These are phyloP conservation scores for Ciconia nigra DNA, from an alignment of 2,797 vertebrate genomes.

Conservation along the genomic window DNA sequence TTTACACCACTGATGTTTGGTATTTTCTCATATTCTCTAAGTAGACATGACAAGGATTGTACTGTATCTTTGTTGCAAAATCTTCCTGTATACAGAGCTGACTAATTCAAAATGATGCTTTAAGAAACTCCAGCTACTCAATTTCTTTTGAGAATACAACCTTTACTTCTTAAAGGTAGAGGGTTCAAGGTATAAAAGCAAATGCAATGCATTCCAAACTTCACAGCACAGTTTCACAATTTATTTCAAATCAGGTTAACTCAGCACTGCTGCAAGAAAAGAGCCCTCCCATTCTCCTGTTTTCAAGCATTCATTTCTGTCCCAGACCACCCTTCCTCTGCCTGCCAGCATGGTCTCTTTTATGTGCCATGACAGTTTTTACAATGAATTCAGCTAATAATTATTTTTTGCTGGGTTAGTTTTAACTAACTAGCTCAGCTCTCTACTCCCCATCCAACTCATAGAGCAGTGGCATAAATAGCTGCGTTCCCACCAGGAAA, in stretches of 20 bases:
- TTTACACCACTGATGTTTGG: neutral
- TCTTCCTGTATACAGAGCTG: neutral
- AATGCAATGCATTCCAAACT: neutral
- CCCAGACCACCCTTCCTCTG: neutral
- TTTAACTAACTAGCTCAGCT: neutral
- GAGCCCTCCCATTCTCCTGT: neutral
- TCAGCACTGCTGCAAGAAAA: neutral
- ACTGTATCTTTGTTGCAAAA: neutral
- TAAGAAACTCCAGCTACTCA: neutral
- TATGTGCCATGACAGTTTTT: accelerated
- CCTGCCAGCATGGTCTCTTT: neutral
- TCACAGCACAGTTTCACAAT: neutral
- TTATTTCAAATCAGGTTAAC: neutral
- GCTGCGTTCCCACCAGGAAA: neutral
- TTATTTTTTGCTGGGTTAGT: neutral
- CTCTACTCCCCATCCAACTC: neutral
- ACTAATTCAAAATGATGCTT: neutral
- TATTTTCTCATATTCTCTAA: neutral
- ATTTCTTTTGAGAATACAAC: neutral
- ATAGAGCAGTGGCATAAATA: neutral
- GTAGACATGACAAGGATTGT: neutral
- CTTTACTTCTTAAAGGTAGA: neutral
- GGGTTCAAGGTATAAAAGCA: neutral
- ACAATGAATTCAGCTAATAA: neutral
- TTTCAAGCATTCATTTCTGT: neutral